Percentiles rank a stretch among this genome's conserved stretches.
Conservation (phyloP, 2,113 vertebrate species). For the Mungos mungo region DNA sequence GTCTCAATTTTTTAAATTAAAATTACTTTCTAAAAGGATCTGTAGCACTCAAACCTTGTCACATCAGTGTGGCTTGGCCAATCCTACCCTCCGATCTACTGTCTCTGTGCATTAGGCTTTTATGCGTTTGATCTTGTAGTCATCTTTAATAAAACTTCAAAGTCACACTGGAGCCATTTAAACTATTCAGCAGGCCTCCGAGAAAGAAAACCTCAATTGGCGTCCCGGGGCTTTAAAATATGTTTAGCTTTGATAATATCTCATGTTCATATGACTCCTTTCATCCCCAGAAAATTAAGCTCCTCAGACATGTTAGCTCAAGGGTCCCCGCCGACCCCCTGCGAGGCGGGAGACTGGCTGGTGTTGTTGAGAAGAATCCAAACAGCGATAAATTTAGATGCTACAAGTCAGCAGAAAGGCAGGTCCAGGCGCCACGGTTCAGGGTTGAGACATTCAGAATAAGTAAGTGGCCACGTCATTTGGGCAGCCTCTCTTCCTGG, state of each 20-base stretch:
- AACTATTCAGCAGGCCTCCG: conserved; percentile 53
- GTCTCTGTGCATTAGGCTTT: background rate
- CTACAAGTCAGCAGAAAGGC: background rate
- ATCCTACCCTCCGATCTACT: background rate
- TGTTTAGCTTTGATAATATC: conserved; percentile 70
- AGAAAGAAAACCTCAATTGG: conserved; percentile 42
- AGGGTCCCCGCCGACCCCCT: background rate
- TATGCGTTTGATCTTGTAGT: conserved; percentile 30
- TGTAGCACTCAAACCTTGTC: background rate
- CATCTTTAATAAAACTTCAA: conserved; percentile 67
- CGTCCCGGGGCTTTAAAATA: conserved; percentile 57
- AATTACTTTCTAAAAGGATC: background rate
- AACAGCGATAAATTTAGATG: background rate
- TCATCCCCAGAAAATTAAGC: conserved; percentile 52
- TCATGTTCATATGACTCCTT: conserved; percentile 43
- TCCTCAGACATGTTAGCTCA: background rate
- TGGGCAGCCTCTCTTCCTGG: background rate
- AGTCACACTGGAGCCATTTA: conserved; percentile 47
- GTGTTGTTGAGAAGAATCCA: background rate
- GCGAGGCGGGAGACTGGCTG: background rate
- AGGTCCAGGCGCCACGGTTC: background rate
- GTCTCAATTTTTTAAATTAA: background rate
- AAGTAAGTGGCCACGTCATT: accelerated
- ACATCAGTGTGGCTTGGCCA: accelerated
- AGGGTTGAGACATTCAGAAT: background rate